A percentile compares a stretch with the other conserved stretches of the same genome.
phyloP scores from a whole-genome alignment of 2,888 invertebrate genomes.

The Nasonovia ribisnigri region DNA sequence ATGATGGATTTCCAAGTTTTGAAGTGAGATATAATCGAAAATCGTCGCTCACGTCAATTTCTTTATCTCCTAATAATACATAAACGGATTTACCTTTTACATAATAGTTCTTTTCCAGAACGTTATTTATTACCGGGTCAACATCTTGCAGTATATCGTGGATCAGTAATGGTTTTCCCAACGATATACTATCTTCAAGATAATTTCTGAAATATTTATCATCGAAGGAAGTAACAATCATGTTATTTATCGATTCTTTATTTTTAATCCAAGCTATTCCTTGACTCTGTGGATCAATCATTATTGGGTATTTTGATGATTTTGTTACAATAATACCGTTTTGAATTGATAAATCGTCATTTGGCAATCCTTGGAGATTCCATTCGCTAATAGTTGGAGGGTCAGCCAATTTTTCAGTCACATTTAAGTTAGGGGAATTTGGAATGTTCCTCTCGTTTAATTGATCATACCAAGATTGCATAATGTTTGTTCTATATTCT shows the following conservation, averaged over 20 bases:
- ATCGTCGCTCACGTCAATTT: conserved; percentile 96
- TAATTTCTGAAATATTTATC: conserved; percentile 96
- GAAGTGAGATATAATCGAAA: conserved; percentile 97
- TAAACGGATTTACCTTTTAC: conserved; percentile 96
- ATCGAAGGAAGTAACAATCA: conserved; percentile 93
- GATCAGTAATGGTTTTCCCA: conserved; percentile 89
- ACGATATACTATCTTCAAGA: conserved; percentile 87
- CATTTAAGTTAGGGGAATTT: conserved; percentile 86
- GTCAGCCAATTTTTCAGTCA: conserved; percentile 92
- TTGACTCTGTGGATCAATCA: conserved; percentile 97
- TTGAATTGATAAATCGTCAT: conserved; percentile 95
- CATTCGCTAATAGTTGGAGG: conserved; percentile 88
- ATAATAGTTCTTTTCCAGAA: conserved; percentile 96
- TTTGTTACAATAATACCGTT: conserved; percentile 97
- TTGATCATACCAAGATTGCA: conserved; percentile 89
- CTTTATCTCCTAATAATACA: conserved; percentile 83
- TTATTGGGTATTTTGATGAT: conserved; percentile 91
- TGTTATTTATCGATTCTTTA: conserved; percentile 88
- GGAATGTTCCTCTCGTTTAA: conserved; percentile 84
- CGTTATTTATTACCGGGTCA: conserved; percentile 96
- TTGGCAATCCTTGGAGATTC: conserved; percentile 95
- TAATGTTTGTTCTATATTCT: conserved; percentile 86
- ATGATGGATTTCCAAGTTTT: conserved; percentile 94
- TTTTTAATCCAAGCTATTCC: conserved; percentile 98
- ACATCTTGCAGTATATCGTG: conserved; percentile 95